phyloP scores from a whole-genome alignment of 2,113 vertebrate genomes.

The Carassius gibelio region DNA sequence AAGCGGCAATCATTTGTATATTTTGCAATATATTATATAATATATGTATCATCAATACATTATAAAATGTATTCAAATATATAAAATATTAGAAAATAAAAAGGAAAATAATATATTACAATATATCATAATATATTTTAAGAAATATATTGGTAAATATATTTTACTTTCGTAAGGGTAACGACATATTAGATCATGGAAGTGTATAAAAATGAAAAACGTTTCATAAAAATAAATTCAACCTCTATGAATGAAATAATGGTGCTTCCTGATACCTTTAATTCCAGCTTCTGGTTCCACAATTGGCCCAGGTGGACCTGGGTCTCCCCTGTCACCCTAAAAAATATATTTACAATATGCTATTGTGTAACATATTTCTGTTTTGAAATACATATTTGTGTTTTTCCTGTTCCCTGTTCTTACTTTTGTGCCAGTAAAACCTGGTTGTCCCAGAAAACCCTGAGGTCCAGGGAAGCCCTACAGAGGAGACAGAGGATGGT shows the following conservation, averaged over 20 bases:
- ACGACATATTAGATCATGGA: background rate
- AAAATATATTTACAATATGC: constrained; percentile 40
- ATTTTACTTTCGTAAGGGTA: too few species aligned
- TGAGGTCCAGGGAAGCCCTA: constrained; percentile 75
- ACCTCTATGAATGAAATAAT: background rate
- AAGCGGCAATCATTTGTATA: too few species aligned
- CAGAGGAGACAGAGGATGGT: constrained; percentile 1
- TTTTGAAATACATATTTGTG: background rate
- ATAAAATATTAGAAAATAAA: too few species aligned
- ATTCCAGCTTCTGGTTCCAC: background rate
- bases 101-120: too few species aligned
- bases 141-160: too few species aligned
- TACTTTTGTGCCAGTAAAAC: constrained; percentile 85
- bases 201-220: background rate
- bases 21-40: too few species aligned
- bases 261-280: constrained; percentile 20
- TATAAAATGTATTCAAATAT: too few species aligned
- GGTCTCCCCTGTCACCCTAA: constrained; percentile 85
- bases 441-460: constrained; percentile 76
- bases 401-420: constrained; percentile 6
- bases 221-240: background rate
- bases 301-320: constrained; percentile 80
- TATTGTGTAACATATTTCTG: background rate
- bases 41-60: too few species aligned
- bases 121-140: too few species aligned